Conservation (phyloP, 1,140 invertebrate genomes). For the Drosophila ohnishii region DNA sequence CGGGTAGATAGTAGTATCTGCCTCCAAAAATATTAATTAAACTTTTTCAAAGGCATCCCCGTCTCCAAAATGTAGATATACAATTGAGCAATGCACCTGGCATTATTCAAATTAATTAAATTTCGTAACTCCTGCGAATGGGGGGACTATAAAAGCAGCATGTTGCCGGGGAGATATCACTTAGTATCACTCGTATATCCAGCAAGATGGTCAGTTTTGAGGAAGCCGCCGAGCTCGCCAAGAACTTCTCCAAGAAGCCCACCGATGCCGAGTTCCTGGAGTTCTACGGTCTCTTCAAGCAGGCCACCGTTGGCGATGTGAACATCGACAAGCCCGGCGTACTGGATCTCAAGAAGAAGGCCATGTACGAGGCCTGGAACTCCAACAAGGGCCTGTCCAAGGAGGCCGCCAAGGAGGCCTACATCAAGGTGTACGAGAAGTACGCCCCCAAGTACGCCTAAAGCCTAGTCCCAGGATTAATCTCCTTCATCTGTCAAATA, state of each 20-base stretch:
- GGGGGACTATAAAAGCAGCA: conserved; percentile 37
- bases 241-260: conserved; percentile 90
- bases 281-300: conserved; percentile 94
- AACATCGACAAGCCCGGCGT: conserved; percentile 93
- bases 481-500: conserved; percentile 35
- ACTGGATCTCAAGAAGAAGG: conserved; percentile 96
- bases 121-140: conserved; percentile 11
- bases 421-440: conserved; percentile 90
- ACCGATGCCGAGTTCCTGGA: conserved; percentile 93
- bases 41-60: neutral
- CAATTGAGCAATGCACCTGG: conserved; percentile 15
- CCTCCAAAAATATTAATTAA: conserved; percentile 52
- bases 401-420: conserved; percentile 92
- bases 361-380: conserved; percentile 98
- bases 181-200: conserved; percentile 16
- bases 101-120: conserved; percentile 56
- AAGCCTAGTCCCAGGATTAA: conserved; percentile 10
- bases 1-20: conserved; percentile 40
- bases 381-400: conserved; percentile 89
- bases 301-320: conserved; percentile 91
- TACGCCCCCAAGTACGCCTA: conserved; percentile 83
- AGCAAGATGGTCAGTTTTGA: conserved; percentile 69
- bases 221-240: conserved; percentile 87
- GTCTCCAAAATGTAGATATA: conserved; percentile 15
- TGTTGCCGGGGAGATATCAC: neutral